Conservation (phyloP, 1,140 invertebrate species). For the Pemphigus obesinymphae region DNA sequence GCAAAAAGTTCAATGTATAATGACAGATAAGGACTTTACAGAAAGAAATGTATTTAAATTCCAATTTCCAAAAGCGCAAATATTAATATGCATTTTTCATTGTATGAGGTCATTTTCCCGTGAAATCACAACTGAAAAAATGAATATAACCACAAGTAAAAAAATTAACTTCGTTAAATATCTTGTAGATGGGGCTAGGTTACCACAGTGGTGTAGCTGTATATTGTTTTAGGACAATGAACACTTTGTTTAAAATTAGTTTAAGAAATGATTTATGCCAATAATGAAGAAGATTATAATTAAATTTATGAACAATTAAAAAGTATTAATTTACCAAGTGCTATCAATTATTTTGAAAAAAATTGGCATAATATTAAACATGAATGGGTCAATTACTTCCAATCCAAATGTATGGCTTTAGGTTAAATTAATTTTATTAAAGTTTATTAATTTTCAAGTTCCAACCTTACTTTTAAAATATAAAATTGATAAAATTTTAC, state of each 20-base stretch:
- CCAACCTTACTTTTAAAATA: no score
- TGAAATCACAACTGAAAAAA: background rate
- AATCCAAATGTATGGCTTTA: background rate
- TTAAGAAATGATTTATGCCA: background rate
- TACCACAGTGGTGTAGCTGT: background rate
- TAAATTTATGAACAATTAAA: background rate
- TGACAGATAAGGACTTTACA: background rate
- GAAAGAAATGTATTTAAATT: no score
- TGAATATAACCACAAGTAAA: no score
- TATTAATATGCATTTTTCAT: background rate
- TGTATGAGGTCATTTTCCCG: background rate
- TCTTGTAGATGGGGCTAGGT: no score
- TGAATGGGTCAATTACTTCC: background rate
- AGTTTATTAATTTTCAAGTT: background rate
- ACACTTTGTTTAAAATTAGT: background rate
- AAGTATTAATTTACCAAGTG: background rate
- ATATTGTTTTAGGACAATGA: background rate
- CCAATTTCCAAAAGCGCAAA: background rate
- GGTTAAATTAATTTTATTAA: background rate
- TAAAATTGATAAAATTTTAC: background rate
- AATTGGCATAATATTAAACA: background rate
- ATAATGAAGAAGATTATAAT: background rate
- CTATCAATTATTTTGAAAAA: background rate
- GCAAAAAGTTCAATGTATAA: background rate
- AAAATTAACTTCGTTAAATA: background rate